A percentile compares a stretch with the other conserved stretches of the same genome.
phyloP scores from a whole-genome alignment of 2,888 invertebrate species.

The Drosophila conformis region DNA sequence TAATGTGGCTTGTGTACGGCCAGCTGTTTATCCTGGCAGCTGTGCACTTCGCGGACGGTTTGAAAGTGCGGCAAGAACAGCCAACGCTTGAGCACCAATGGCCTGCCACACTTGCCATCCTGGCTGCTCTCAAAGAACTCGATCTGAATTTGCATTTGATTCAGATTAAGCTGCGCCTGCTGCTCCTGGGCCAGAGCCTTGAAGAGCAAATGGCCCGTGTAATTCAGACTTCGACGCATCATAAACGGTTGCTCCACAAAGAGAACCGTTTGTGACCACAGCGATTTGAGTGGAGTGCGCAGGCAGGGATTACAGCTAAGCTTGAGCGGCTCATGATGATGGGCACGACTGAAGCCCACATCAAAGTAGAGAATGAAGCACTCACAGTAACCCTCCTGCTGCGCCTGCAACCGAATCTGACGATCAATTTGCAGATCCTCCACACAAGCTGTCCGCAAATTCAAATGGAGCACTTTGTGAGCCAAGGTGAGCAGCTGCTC shows the following conservation, averaged over 20 bases:
- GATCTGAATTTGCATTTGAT: constrained; percentile 53
- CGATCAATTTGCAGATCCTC: constrained; percentile 47
- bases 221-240: constrained; percentile 37
- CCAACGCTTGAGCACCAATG: constrained; percentile 55
- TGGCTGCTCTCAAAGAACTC: constrained; percentile 31
- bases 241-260: constrained; percentile 59
- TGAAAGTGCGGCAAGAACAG: constrained; percentile 44
- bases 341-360: constrained; percentile 60
- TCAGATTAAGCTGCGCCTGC: constrained; percentile 4
- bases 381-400: constrained; percentile 39
- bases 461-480: constrained; percentile 44
- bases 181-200: background rate
- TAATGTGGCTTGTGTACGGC: background rate
- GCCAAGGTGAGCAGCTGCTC: constrained; percentile 51
- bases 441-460: constrained; percentile 24
- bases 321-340: constrained; percentile 27
- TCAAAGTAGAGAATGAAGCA: constrained; percentile 68
- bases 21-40: constrained; percentile 52
- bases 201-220: constrained; percentile 51
- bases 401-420: constrained; percentile 26
- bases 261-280: constrained; percentile 62
- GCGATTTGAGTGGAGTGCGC: constrained; percentile 10
- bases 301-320: constrained; percentile 65
- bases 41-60: constrained; percentile 40
- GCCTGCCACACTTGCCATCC: background rate